Evolutionary conservation across 2,113 vertebrate species (phyloP), one percentile per base, ranked within the genome.

Genomic region (Columba janthina): DNA sequence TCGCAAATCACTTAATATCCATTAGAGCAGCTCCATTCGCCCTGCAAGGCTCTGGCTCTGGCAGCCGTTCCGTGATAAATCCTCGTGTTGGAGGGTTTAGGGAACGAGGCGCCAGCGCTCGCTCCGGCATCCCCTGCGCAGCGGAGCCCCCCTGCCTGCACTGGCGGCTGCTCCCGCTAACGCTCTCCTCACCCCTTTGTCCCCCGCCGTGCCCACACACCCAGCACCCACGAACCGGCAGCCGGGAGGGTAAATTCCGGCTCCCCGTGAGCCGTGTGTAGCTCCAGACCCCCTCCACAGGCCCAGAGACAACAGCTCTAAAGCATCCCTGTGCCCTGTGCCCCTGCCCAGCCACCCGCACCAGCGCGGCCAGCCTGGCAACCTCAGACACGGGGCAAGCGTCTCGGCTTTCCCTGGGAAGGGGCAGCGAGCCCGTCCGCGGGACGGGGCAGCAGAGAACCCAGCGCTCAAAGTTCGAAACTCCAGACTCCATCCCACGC

Each of bases 1-100:
- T 96, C n/a, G 16, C 97, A 96, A 97, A 97, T 96, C 96, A 97
- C 94, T 97, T 97, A 96, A 97, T 97, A 96, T 94, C 97, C 95
- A 97, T 97, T 97, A 97, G 58, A 89, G 91, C 92, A 89, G 90
- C 85, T 78, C 88, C 85, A 71, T 87, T 96, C 90, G 89, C 94
- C 60, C 91, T 51, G 92, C 86, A 40, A 65, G 92, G 48, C 92
- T 96, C 85, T 88, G 85, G 91, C 83, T 92, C 90, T 40, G 62
- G 85, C 85, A 86, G 89, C 91, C 53, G 6, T 15, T 91, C 78
- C 15, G 0, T 50, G 70, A 85, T 92, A 90, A 94, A 96, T 89
- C 95, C 93, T 50, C 40, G 1, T 76, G 60, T 70, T 89, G 17
- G 5, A n/a, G 92, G 92, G 16, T 80, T 94, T 70, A 51, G 66